These are phyloP conservation scores for Phaenicophaeus curvirostris DNA, from an alignment of 2,797 vertebrate species.

Conservation along the genomic window DNA sequence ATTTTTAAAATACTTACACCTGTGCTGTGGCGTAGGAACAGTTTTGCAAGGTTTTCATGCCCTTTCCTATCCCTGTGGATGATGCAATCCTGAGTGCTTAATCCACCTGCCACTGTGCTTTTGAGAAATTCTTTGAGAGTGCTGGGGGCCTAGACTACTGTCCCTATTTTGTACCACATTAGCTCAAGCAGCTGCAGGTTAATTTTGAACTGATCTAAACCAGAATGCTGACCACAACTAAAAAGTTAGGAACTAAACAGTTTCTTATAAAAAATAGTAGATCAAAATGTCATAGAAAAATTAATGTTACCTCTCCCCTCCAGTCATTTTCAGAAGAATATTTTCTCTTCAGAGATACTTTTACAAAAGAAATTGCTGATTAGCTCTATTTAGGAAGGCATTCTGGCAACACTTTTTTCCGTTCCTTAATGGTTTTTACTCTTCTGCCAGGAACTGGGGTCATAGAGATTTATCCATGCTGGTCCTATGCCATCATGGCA, in stretches of 20 bases:
- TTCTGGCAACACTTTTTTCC: background rate
- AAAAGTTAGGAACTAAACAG: background rate
- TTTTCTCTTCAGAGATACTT: conserved; percentile 3
- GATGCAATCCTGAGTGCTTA: no score
- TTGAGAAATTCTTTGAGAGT: no score
- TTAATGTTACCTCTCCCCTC: background rate
- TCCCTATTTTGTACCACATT: background rate
- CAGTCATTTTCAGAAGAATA: background rate
- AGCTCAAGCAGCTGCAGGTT: background rate
- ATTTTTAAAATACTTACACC: background rate
- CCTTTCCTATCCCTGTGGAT: rapidly evolving
- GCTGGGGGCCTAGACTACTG: background rate
- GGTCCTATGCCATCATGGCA: background rate
- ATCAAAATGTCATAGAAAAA: background rate
- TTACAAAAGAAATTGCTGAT: background rate
- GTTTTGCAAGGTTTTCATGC: background rate
- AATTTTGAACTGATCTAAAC: background rate
- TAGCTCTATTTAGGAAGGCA: background rate
- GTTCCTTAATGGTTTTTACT: background rate
- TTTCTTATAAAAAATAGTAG: background rate
- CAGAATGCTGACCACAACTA: background rate
- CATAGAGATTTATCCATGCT: background rate
- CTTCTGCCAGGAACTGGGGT: background rate
- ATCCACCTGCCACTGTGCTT: background rate
- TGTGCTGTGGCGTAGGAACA: background rate